Conservation (phyloP, 2,797 vertebrate genomes). For the Tadarida brasiliensis region DNA sequence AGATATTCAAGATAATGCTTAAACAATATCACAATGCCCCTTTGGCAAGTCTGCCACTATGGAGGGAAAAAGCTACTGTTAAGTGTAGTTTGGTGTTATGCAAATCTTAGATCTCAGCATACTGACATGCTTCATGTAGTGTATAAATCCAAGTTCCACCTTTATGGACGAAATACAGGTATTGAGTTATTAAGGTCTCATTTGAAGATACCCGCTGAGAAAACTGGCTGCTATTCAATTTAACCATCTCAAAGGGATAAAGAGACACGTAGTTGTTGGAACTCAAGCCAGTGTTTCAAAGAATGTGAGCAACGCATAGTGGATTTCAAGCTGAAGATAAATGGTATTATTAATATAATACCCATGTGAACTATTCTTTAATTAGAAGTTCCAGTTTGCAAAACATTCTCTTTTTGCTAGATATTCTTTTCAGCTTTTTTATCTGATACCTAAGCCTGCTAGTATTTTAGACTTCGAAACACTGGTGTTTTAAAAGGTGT, state of each 20-base stretch:
- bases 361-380: neutral
- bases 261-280: neutral
- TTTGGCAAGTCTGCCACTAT: neutral
- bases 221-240: conserved; percentile 6
- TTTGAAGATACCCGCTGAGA: conserved; percentile 31
- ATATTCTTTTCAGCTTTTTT: neutral
- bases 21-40: neutral
- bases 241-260: neutral
- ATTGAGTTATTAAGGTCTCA: conserved; percentile 31
- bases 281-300: neutral
- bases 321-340: neutral
- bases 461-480: conserved; percentile 9
- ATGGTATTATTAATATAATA: neutral
- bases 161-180: neutral
- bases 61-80: neutral
- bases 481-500: neutral
- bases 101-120: neutral
- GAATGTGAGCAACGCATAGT: neutral
- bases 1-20: neutral
- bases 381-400: conserved; percentile 9
- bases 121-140: neutral
- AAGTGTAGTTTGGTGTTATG: neutral
- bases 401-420: neutral
- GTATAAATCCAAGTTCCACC: neutral
- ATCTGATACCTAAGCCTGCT: neutral